Percentiles rank a stretch among this genome's conserved stretches.
phyloP scores from a whole-genome alignment of 2,113 vertebrate species.

The Boleophthalmus pectinirostris region DNA sequence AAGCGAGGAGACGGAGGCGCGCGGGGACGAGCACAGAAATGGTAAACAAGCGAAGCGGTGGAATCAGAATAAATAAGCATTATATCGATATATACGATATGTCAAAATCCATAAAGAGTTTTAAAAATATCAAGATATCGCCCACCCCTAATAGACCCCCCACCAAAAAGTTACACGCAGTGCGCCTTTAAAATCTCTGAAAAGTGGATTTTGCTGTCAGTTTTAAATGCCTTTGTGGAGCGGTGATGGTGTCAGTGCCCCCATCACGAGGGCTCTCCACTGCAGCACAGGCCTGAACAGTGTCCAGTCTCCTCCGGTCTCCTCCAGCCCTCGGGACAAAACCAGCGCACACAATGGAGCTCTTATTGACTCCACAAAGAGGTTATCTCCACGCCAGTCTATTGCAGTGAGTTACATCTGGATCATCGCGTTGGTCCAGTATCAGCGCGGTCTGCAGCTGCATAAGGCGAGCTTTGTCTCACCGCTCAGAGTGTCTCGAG shows the following conservation, averaged over 20 bases:
- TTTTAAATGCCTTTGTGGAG: slow-evolving; percentile 1
- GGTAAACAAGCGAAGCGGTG: too few species aligned
- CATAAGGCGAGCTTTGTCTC: slow-evolving; percentile 47
- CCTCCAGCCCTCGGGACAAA: slow-evolving; percentile 4
- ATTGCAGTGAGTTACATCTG: slow-evolving; percentile 35
- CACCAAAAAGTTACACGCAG: too few species aligned
- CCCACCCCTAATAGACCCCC: too few species aligned
- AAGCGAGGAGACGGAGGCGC: too few species aligned
- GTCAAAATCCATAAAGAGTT: too few species aligned
- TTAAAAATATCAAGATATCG: too few species aligned
- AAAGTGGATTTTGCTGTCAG: too few species aligned
- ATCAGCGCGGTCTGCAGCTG: slow-evolving; percentile 16
- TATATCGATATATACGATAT: too few species aligned
- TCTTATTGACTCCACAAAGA: slow-evolving; percentile 51
- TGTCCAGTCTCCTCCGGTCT: background rate
- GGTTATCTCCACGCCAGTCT: slow-evolving; percentile 41
- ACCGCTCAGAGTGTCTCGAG: slow-evolving; percentile 17
- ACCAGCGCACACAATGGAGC: slow-evolving; percentile 30
- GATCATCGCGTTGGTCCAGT: slow-evolving; percentile 46
- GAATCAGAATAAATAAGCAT: too few species aligned
- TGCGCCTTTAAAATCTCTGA: too few species aligned
- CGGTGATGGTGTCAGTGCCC: slow-evolving; percentile 15
- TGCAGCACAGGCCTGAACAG: too few species aligned
- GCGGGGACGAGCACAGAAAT: too few species aligned
- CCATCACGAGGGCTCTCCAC: slow-evolving; percentile 18